Percentiles rank a stretch among this genome's conserved stretches.
Conservation (phyloP, 2,113 vertebrate species). For the Callipepla squamata region DNA sequence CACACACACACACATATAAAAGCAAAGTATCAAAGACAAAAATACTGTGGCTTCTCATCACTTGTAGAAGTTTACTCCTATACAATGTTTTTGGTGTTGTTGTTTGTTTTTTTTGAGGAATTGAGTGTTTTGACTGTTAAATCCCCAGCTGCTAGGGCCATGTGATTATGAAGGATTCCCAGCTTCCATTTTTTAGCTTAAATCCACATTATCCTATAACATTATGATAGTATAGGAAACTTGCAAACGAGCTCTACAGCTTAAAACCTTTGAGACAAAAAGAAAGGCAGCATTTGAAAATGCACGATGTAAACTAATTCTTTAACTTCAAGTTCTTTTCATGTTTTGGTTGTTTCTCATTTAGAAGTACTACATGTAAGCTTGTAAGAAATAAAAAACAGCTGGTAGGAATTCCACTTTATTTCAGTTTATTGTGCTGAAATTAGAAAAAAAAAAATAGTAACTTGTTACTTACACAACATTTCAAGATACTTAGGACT, state of each 20-base stretch:
- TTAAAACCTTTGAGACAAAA: neutral
- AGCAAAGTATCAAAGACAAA: neutral
- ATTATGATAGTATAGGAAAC: neutral
- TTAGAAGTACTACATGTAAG: neutral
- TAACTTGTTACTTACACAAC: neutral
- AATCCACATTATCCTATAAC: neutral
- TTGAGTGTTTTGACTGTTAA: neutral
- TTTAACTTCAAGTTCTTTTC: neutral
- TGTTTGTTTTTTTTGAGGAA: no score
- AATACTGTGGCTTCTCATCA: neutral
- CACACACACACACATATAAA: neutral
- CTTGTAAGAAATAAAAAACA: accelerated
- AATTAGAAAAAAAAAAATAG: neutral
- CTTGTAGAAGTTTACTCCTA: neutral
- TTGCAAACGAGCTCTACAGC: neutral
- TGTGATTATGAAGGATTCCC: neutral
- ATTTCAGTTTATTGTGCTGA: neutral
- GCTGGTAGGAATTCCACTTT: neutral
- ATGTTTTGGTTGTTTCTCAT: neutral
- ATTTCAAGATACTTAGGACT: neutral
- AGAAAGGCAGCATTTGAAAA: neutral
- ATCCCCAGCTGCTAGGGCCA: neutral
- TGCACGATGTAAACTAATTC: neutral
- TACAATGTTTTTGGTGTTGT: neutral
- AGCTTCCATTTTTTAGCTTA: neutral